Percentiles rank a stretch among this genome's conserved stretches.
These are phyloP conservation scores for Eutrigla gurnardus DNA, from an alignment of 2,797 vertebrate genomes.

Conservation along the genomic window DNA sequence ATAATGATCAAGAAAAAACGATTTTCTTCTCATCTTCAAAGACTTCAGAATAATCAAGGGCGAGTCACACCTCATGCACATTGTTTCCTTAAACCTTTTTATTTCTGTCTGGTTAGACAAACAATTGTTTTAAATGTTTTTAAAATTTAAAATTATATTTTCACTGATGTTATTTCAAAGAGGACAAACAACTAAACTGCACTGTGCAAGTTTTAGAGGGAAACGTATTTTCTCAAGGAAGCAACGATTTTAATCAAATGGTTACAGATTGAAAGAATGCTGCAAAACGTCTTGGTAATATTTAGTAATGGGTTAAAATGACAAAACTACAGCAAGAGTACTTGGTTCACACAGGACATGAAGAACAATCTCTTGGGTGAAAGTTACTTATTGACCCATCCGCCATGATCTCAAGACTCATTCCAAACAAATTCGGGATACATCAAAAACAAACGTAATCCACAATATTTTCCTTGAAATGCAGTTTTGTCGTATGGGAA, in stretches of 20 bases:
- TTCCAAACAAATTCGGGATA: neutral
- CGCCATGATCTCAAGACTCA: neutral
- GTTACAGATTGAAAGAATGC: too few relatives aligned
- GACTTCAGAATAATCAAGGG: neutral
- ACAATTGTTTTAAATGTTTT: neutral
- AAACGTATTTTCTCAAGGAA: too few relatives aligned
- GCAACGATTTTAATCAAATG: too few relatives aligned
- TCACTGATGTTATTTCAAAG: neutral
- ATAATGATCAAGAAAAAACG: slow-evolving; percentile 12
- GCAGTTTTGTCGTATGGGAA: neutral
- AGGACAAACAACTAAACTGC: too few relatives aligned
- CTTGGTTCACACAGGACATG: too few relatives aligned
- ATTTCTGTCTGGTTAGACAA: neutral
- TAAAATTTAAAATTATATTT: too few relatives aligned
- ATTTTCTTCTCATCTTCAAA: neutral
- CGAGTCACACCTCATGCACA: neutral
- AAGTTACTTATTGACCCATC: neutral
- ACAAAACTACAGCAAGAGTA: too few relatives aligned
- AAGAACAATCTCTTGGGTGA: too few relatives aligned
- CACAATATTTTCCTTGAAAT: neutral
- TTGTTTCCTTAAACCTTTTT: neutral
- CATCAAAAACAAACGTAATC: neutral
- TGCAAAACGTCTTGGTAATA: neutral
- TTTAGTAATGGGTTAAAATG: neutral
- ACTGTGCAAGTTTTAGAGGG: neutral